Evolutionary conservation across 2,888 invertebrate species (phyloP), one percentile per base, ranked within the genome.

Genomic region (Troilus luridus): DNA sequence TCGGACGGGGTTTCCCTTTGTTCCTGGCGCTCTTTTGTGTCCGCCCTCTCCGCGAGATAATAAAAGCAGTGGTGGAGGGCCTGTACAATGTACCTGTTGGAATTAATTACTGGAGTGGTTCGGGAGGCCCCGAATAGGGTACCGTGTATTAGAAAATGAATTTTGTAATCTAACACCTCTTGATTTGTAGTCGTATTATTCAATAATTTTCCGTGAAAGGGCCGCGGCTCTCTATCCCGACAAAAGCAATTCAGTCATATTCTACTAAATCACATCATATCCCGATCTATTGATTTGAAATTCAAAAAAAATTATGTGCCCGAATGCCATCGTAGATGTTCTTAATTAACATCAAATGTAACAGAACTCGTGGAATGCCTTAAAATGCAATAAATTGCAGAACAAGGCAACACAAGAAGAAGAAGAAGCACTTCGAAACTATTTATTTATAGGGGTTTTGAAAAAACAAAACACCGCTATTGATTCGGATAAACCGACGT

Each of bases 61-160:
- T 85, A 85, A 85, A 54, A 85, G 54, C 56, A 21, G 21, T 21
- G 11, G 3, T 27, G 24, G 27, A 6, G 27, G 41, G n/a, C 5
- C 85, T 54, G n/a, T 11, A 85, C 85, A 85, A 85, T 85, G 85
- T 58, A 85, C 56, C 85, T 58, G 85, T 58, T 54, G 85, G 56
- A 85, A 85, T 56, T 85, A 85, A 85, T 85, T 85, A 85, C 85
- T 14, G 56, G 41, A 77, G 72, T 77, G 72, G 27, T 77, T 77
- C 2, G 41, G 41, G 41, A 41, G 41, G n/a, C 85, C 85, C n/a
- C 41, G 56, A 56, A 85, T 56, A n/a, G 56, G 12, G 21, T n/a
- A 56, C n/a, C 85, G 5, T 85, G 56, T 85, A 85, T 85, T 85
- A 85, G 85, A 54, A 58, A 85, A 85, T 54, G 85, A 56, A 85